phyloP scores from a whole-genome alignment of 1,140 invertebrate species.

The Ruditapes philippinarum region DNA sequence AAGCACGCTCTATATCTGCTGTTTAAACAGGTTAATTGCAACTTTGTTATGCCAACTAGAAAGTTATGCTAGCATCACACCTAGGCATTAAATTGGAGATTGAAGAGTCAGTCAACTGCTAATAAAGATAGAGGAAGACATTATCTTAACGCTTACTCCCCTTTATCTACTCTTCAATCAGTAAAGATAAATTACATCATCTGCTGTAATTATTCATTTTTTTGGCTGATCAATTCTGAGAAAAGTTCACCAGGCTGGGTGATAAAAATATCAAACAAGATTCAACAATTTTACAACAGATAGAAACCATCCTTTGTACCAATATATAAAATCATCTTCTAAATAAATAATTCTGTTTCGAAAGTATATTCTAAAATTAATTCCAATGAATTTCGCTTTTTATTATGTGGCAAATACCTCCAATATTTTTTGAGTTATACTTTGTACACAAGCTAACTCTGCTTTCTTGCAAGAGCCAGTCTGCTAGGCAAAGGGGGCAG shows the following conservation, averaged over 20 bases:
- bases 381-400: no score
- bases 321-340: no score
- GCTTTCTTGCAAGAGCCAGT: no score
- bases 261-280: not conserved
- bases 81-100: slow-evolving; percentile 33
- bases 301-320: no score
- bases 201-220: slow-evolving; percentile 66
- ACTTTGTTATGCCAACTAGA: not conserved
- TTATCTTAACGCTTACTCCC: slow-evolving; percentile 54
- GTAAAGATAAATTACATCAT: slow-evolving; percentile 66
- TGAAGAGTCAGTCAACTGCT: slow-evolving; percentile 57
- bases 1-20: not conserved
- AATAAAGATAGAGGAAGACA: slow-evolving; percentile 57
- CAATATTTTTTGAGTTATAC: no score
- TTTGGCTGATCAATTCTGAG: slow-evolving; percentile 40
- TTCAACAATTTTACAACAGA: not conserved
- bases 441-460: no score
- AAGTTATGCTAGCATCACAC: slow-evolving; percentile 1
- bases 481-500: no score
- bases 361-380: no score
- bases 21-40: slow-evolving; percentile 6
- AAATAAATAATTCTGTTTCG: no score
- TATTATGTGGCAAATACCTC: no score
- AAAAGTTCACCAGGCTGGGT: not conserved
- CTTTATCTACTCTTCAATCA: slow-evolving; percentile 62